These are phyloP conservation scores for Sphenopsis melanotis DNA, from an alignment of 2,797 vertebrate genomes.

Conservation along the genomic window DNA sequence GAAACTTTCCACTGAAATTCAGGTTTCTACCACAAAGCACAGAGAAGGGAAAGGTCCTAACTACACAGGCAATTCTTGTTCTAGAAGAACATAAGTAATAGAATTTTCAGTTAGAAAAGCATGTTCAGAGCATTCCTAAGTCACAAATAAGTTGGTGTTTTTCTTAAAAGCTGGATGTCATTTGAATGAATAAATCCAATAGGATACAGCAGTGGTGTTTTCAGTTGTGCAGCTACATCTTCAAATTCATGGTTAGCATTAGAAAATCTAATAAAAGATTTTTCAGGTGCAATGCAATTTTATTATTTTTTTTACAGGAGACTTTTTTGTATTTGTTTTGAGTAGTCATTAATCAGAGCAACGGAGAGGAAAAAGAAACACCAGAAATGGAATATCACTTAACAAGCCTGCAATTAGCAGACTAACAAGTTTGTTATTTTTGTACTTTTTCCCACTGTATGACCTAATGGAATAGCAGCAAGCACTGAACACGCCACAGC, in stretches of 20 bases:
- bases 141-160: not conserved
- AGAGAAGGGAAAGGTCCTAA: not conserved
- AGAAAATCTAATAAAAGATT: not conserved
- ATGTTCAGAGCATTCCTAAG: not conserved
- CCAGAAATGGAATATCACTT: conserved; percentile 66
- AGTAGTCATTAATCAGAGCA: conserved; percentile 60
- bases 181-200: not conserved
- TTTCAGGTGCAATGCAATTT: not conserved
- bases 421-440: conserved; percentile 73
- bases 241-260: not conserved
- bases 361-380: not conserved
- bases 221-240: not conserved
- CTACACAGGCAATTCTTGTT: not conserved
- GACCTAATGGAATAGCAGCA: conserved; percentile 58
- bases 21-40: not conserved
- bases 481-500: not conserved
- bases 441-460: conserved; percentile 71
- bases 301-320: not conserved
- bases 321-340: conserved; percentile 3
- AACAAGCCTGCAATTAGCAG: conserved; percentile 70
- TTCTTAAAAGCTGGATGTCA: not conserved
- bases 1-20: not conserved
- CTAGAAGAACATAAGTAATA: not conserved
- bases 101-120: not conserved
- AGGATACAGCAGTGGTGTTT: not conserved